Percentiles rank a stretch among this genome's conserved stretches.
phyloP scores from a whole-genome alignment of 2,113 vertebrate species.

The Tursiops truncatus region DNA sequence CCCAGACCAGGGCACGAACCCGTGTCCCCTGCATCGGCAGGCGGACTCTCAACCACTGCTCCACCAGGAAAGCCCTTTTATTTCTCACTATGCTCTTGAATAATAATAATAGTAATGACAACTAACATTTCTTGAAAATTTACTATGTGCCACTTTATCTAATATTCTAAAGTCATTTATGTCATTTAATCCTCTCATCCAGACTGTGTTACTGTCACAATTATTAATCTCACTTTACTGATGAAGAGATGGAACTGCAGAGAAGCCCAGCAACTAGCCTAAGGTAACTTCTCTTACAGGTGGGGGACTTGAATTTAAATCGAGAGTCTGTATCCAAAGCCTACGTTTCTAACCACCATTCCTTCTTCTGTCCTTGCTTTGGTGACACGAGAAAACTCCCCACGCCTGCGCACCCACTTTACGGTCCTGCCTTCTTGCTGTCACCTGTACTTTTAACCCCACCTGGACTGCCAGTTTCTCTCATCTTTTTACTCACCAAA shows the following conservation, averaged over 20 bases:
- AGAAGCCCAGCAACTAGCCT: not conserved
- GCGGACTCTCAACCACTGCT: no score
- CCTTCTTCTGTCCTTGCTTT: not conserved
- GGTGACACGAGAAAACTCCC: not conserved
- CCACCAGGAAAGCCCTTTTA: not conserved
- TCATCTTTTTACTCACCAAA: not conserved
- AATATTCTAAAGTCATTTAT: not conserved
- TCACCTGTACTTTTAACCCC: fast-evolving
- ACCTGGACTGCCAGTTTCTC: not conserved
- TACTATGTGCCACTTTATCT: not conserved
- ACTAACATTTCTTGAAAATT: not conserved
- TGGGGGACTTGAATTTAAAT: not conserved
- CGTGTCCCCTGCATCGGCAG: no score
- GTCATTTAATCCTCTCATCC: not conserved
- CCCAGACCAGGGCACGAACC: no score
- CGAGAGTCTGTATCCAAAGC: not conserved
- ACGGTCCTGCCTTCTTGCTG: not conserved
- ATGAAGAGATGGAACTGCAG: not conserved
- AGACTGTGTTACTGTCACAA: not conserved
- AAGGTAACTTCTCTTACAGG: not conserved
- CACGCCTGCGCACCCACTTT: fast-evolving
- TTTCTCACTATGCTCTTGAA: not conserved
- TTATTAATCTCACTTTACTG: not conserved
- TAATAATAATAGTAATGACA: not conserved
- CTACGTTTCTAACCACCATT: not conserved